A percentile compares a stretch with the other conserved stretches of the same genome.
Evolutionary conservation across 2,888 invertebrate genomes (phyloP).

Genomic region (Sinodicranocentrus sp.): DNA sequence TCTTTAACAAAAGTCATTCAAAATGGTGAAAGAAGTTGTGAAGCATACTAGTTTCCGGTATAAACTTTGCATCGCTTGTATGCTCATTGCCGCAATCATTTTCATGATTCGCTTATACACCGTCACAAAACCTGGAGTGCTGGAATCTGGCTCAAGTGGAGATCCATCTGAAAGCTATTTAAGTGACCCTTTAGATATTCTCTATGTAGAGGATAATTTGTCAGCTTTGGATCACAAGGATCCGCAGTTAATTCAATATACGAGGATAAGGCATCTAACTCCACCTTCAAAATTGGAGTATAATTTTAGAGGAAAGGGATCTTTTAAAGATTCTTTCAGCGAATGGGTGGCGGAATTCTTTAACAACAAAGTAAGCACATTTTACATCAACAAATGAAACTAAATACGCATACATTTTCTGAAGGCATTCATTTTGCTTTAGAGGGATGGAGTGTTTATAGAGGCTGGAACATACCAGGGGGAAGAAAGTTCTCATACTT

Average conservation of each 20-base stretch:
- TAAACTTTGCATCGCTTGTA: not conserved
- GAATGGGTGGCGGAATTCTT: constrained; percentile 35
- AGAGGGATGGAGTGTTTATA: constrained; percentile 51
- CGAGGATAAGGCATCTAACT: constrained; percentile 36
- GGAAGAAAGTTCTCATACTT: constrained; percentile 22
- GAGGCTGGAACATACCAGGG: constrained; percentile 56
- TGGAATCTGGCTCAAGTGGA: not conserved
- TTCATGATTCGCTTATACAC: not conserved
- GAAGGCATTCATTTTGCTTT: not conserved
- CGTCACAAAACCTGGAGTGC: not conserved
- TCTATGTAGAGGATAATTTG: constrained; percentile 46
- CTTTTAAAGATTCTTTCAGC: constrained; percentile 10
- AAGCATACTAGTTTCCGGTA: constrained; percentile 2
- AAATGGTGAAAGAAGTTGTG: constrained; percentile 5
- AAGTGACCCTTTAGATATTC: constrained; percentile 4
- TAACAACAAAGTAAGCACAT: constrained; percentile 43
- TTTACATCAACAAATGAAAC: not conserved
- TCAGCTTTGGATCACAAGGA: constrained; percentile 33
- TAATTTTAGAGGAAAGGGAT: constrained; percentile 11
- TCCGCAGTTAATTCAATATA: constrained; percentile 39
- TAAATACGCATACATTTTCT: not conserved
- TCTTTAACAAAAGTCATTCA: too few species aligned
- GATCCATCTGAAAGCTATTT: not conserved
- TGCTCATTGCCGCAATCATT: not conserved
- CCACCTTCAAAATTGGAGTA: constrained; percentile 51